Percentiles rank a stretch among this genome's conserved stretches.
These are phyloP conservation scores for Onychomys arenicola DNA, from an alignment of 2,797 vertebrate genomes.

Conservation along the genomic window DNA sequence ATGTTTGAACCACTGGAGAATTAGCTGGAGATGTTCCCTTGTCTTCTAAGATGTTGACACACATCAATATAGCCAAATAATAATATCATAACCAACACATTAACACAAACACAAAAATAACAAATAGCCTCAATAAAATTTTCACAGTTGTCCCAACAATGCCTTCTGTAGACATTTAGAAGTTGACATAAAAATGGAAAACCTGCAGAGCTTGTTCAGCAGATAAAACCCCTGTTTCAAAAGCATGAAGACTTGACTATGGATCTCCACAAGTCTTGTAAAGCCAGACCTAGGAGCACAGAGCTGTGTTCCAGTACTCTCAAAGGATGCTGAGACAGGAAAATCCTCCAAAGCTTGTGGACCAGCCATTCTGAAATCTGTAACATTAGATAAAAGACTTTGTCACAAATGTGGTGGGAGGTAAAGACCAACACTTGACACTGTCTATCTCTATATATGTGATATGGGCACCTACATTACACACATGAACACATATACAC, in stretches of 20 bases:
- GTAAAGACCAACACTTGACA: neutral
- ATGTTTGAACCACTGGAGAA: neutral
- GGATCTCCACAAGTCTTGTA: neutral
- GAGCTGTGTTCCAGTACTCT: neutral
- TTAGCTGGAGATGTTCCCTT: conserved; percentile 4
- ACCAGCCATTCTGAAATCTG: neutral
- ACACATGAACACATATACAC: neutral
- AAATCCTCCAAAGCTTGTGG: neutral
- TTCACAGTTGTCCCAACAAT: neutral
- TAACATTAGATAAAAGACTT: neutral
- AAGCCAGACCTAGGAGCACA: neutral
- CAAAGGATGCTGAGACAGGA: neutral
- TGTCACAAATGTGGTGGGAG: neutral
- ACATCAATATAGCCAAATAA: conserved; percentile 5
- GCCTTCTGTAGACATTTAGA: neutral
- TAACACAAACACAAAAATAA: neutral
- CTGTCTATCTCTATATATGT: neutral
- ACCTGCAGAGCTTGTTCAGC: neutral
- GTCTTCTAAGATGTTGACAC: conserved; percentile 38
- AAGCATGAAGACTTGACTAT: neutral
- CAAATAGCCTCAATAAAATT: neutral
- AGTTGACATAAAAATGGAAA: neutral
- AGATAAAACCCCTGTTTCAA: neutral
- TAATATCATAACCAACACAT: neutral
- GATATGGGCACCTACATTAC: neutral